These are phyloP conservation scores for Agrypnia vestita DNA, from an alignment of 1,140 invertebrate species.

Conservation along the genomic window DNA sequence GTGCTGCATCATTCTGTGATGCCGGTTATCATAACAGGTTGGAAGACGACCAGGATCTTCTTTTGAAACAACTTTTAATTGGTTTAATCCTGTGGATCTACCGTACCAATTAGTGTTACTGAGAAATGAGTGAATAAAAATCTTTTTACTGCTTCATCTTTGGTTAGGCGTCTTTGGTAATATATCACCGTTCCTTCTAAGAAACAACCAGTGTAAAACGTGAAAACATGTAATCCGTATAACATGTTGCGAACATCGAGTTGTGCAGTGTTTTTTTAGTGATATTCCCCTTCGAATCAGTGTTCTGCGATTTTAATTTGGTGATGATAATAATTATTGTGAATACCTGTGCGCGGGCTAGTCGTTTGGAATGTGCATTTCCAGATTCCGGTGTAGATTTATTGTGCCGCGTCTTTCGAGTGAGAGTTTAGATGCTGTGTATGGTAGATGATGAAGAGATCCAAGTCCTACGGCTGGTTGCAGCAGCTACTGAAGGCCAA, in stretches of 20 bases:
- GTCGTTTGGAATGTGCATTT: background rate
- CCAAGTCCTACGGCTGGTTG: constrained; percentile 59
- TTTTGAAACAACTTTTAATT: constrained; percentile 13
- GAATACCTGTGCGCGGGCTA: background rate
- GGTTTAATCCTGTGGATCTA: background rate
- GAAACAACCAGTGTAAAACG: background rate
- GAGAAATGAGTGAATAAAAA: background rate
- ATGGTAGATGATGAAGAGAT: constrained; percentile 57
- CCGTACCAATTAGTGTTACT: constrained; percentile 10
- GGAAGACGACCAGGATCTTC: constrained; percentile 1
- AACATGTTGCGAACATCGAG: too few species aligned
- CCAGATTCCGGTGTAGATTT: background rate
- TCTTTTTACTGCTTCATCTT: background rate
- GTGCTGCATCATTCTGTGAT: background rate
- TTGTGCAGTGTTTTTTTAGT: too few species aligned
- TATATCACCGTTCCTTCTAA: background rate
- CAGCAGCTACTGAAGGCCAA: constrained; percentile 59
- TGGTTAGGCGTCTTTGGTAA: background rate
- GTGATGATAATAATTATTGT: background rate
- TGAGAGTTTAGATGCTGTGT: constrained; percentile 19
- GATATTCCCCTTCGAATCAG: background rate
- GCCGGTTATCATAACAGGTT: constrained; percentile 33
- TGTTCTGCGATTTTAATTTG: background rate
- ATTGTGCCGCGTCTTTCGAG: background rate
- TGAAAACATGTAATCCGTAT: background rate